Base-by-base conservation (phyloP, 2,888 invertebrate species). In the Drosophila subquinaria region DNA sequence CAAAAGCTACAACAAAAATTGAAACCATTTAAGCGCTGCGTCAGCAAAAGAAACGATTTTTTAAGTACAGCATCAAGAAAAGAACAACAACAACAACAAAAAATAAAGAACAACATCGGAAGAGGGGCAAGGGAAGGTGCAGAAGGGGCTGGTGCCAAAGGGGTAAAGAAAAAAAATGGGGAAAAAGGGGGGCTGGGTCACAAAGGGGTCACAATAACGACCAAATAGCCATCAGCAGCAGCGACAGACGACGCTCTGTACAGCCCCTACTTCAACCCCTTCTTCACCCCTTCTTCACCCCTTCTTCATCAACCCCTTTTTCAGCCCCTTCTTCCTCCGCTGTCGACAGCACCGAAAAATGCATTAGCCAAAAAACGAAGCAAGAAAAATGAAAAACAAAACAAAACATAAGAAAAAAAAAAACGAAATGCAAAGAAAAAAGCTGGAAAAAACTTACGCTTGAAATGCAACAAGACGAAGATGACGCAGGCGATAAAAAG, bases 1-100 rank as follows among this genome's bases (percentile, higher is more conserved):
- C 8, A 42, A n/a, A 20, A 50, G 3, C 4, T 20, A 51, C 8
- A 57, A 57, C 1, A 50, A 48, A 10, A 50, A 50, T 17, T 17
- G 27, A 55, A 70, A 72, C 62, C 68, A 69, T 66, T 81, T 69
- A 81, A 77, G 65, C 70, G 81, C 74, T 76, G 71, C 69, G 69
- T 74, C 84, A 77, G 81, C 78, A 61, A 35, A 73, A 76, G 80
- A 76, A 80, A 80, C 73, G 73, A 80, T 82, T 69, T 82, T 80
- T 82, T 82, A 80, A 80, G 80, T 69, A 80, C 68, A 62, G 78
- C 61, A 55, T 45, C 57, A 47, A 57, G 61, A 43, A 30, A 15
- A 30, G 33, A 42, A 67, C 33, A 53, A 17, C 45, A 47, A 17
- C 45, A 47, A 15, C 27, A 38, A 40, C 3, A 27, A 5, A 42